A percentile compares a stretch with the other conserved stretches of the same genome.
These are phyloP conservation scores for Drosophila albomicans DNA, from an alignment of 1,140 invertebrate species.

Conservation along the genomic window DNA sequence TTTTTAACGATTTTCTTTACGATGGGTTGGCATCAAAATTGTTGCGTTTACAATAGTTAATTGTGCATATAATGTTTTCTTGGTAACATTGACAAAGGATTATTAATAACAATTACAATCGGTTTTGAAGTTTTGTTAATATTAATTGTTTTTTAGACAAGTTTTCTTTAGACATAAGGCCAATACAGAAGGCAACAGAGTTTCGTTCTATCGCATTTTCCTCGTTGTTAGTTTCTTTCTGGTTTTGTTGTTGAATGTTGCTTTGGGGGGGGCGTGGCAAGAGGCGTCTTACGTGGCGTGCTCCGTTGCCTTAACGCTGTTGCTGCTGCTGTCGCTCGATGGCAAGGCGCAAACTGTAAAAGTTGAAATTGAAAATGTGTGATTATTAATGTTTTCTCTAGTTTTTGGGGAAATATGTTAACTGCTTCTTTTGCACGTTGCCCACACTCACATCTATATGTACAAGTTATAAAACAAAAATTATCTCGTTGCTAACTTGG, in stretches of 20 bases:
- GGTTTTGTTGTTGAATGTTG: conserved; percentile 17
- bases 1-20: conserved; percentile 16
- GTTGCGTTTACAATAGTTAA: conserved; percentile 38
- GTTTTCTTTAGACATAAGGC: conserved; percentile 52
- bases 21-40: conserved; percentile 21
- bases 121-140: conserved; percentile 46
- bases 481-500: conserved; percentile 18
- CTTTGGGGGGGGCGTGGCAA: neutral
- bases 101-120: conserved; percentile 62
- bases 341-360: conserved; percentile 77
- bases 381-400: conserved; percentile 18
- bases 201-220: conserved; percentile 16
- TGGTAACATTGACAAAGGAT: conserved; percentile 62
- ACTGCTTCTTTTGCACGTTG: neutral
- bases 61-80: conserved; percentile 39
- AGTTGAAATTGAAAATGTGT: neutral
- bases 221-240: conserved; percentile 23
- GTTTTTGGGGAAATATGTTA: neutral
- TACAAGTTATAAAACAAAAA: conserved; percentile 3
- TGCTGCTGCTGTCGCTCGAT: conserved; percentile 63
- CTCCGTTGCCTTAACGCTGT: conserved; percentile 19
- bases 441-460: conserved; percentile 11
- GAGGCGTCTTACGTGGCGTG: neutral
- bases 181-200: conserved; percentile 52
- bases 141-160: conserved; percentile 49